These are phyloP conservation scores for Catharus fuscescens DNA, from an alignment of 2,113 vertebrate species.

Conservation along the genomic window DNA sequence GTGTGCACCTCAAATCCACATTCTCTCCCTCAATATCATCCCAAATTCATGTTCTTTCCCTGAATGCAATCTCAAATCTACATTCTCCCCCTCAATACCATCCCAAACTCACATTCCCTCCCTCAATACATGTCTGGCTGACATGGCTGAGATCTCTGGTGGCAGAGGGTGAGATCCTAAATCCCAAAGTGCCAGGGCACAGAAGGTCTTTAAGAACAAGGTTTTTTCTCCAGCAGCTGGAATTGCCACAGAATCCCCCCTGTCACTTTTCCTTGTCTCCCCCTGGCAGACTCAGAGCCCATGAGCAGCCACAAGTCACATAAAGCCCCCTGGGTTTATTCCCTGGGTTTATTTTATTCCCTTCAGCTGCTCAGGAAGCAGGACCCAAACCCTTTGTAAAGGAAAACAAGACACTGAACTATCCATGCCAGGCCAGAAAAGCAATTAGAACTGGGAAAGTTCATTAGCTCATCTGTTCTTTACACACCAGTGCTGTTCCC, in stretches of 20 bases:
- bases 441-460: not conserved
- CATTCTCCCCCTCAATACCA: fast-evolving
- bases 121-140: not conserved
- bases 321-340: not conserved
- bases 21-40: fast-evolving
- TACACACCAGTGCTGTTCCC: not conserved
- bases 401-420: not conserved
- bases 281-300: not conserved
- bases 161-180: not conserved
- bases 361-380: not conserved
- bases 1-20: not conserved
- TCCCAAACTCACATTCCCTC: not conserved
- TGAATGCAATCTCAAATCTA: not conserved
- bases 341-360: not conserved
- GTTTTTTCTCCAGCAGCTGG: not conserved
- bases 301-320: not conserved
- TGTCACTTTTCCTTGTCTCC: not conserved
- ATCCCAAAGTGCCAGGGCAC: not conserved
- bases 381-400: not conserved
- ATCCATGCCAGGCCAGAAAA: not conserved
- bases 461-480: not conserved
- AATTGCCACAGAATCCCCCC: not conserved
- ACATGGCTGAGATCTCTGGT: not conserved
- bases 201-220: not conserved
- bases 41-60: not conserved